These are phyloP conservation scores for Trichoplusia ni DNA, from an alignment of 1,140 invertebrate genomes.

Conservation along the genomic window DNA sequence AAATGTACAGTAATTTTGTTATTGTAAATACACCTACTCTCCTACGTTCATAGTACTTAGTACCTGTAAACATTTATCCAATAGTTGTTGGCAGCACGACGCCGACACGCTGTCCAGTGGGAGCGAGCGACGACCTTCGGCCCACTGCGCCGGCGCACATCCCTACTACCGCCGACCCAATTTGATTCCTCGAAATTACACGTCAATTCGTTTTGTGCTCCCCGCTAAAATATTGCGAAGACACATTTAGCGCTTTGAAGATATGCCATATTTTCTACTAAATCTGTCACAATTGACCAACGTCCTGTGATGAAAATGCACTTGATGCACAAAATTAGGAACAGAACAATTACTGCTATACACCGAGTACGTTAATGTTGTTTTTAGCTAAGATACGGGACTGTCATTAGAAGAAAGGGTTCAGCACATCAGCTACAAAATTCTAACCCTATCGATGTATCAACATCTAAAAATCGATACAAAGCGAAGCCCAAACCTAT, in stretches of 20 bases:
- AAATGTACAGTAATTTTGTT: too few species aligned
- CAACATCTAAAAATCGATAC: too few species aligned
- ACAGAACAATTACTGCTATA: too few species aligned
- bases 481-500: too few species aligned
- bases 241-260: slow-evolving; percentile 5
- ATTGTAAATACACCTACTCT: too few species aligned
- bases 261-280: neutral
- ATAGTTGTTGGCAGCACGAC: neutral
- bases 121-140: slow-evolving; percentile 43
- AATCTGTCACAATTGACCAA: neutral
- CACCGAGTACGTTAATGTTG: too few species aligned
- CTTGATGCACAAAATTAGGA: too few species aligned
- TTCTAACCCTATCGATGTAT: too few species aligned
- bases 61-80: neutral
- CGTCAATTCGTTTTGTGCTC: slow-evolving; percentile 34
- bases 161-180: slow-evolving; percentile 45
- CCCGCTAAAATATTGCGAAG: slow-evolving; percentile 16
- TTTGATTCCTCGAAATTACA: slow-evolving; percentile 55
- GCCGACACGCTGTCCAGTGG: slow-evolving; percentile 59
- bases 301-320: too few species aligned
- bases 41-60: neutral
- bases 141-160: slow-evolving; percentile 34
- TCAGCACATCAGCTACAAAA: too few species aligned
- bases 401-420: too few species aligned
- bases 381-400: too few species aligned